A percentile compares a stretch with the other conserved stretches of the same genome.
phyloP scores from a whole-genome alignment of 1,140 invertebrate species.

The Holcopasites calliopsidis region DNA sequence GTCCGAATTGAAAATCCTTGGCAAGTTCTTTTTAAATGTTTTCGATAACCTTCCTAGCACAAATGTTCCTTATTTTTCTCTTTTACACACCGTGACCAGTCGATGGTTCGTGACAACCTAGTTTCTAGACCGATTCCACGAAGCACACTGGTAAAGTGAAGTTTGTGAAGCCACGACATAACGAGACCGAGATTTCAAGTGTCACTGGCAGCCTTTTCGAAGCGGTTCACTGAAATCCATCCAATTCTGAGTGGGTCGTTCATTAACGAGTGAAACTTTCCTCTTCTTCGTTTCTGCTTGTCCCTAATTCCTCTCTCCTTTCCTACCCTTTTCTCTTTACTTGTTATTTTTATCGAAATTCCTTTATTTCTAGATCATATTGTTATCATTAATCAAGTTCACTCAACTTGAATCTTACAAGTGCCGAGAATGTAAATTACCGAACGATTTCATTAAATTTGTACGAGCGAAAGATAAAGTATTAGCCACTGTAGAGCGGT shows the following conservation, averaged over 20 bases:
- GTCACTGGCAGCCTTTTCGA: slow-evolving; percentile 43
- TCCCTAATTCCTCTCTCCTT: background rate
- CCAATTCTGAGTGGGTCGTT: slow-evolving; percentile 41
- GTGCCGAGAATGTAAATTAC: too few relatives aligned
- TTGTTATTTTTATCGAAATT: too few relatives aligned
- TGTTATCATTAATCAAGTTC: too few relatives aligned
- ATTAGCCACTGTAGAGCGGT: too few relatives aligned
- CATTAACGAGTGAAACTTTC: slow-evolving; percentile 37
- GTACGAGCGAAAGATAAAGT: too few relatives aligned
- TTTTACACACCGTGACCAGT: background rate
- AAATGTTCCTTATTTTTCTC: background rate
- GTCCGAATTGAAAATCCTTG: too few relatives aligned
- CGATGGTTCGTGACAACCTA: background rate
- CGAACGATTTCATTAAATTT: too few relatives aligned
- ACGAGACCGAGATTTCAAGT: slow-evolving; percentile 48
- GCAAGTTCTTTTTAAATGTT: too few relatives aligned
- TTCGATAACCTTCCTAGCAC: background rate
- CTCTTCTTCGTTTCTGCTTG: too few relatives aligned
- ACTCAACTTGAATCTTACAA: too few relatives aligned
- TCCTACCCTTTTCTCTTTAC: background rate
- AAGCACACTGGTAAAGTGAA: slow-evolving; percentile 28
- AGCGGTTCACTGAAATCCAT: slow-evolving; percentile 25
- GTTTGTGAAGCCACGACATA: slow-evolving; percentile 47
- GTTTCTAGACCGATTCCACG: slow-evolving; percentile 28
- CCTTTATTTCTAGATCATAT: too few relatives aligned